phyloP scores from a whole-genome alignment of 2,113 vertebrate genomes.

The Megaceryle torquata region DNA sequence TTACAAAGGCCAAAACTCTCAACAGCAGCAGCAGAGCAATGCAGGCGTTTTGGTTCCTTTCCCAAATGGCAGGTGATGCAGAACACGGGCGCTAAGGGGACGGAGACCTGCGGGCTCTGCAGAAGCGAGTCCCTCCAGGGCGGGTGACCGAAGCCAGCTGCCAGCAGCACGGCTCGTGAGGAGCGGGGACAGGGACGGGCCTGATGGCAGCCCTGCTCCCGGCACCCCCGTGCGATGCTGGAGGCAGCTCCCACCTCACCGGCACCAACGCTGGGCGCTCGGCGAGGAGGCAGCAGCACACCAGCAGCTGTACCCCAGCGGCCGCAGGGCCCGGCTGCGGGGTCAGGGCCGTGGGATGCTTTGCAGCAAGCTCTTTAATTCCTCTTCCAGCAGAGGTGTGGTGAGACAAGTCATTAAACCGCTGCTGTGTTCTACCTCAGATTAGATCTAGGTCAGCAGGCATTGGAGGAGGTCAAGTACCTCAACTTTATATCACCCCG shows the following conservation, averaged over 20 bases:
- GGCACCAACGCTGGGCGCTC: too few species aligned
- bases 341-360: not conserved
- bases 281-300: too few species aligned
- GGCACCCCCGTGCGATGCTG: fast-evolving
- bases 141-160: not conserved
- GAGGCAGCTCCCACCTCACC: not conserved
- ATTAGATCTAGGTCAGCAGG: conserved; percentile 9
- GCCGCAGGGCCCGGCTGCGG: not conserved
- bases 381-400: not conserved
- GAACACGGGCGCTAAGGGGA: fast-evolving
- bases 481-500: not conserved
- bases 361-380: not conserved
- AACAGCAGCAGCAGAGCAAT: not conserved
- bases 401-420: not conserved
- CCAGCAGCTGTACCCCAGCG: fast-evolving
- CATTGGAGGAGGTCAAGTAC: not conserved
- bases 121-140: fast-evolving
- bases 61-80: not conserved
- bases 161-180: not conserved
- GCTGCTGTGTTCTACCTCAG: not conserved
- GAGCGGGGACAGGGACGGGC: not conserved
- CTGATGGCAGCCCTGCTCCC: fast-evolving
- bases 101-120: fast-evolving
- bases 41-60: fast-evolving
- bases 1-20: not conserved